Percentiles rank a stretch among this genome's conserved stretches.
phyloP scores from a whole-genome alignment of 2,113 vertebrate species.

The Cairina moschata region DNA sequence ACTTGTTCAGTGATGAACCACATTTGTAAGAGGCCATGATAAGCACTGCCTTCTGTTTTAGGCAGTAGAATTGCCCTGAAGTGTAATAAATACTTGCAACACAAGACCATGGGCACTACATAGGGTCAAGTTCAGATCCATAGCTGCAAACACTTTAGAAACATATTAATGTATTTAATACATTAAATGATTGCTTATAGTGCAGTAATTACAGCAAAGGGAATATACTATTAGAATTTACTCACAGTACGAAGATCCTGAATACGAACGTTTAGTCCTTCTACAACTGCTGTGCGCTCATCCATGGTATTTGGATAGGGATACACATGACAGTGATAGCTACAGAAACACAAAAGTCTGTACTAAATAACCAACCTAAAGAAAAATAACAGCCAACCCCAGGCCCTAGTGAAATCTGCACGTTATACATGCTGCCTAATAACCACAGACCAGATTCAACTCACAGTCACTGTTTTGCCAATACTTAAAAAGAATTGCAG shows the following conservation, averaged over 20 bases:
- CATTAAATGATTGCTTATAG: rapidly evolving
- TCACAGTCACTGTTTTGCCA: neutral
- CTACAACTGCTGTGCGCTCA: constrained; percentile 86
- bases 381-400: neutral
- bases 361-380: neutral
- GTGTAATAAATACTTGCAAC: neutral
- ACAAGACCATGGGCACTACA: rapidly evolving
- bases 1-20: neutral
- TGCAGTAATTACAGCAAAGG: neutral
- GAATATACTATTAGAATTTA: neutral
- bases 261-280: constrained; percentile 89
- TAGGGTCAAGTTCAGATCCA: neutral
- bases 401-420: neutral
- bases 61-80: neutral
- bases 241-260: constrained; percentile 92
- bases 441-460: rapidly evolving
- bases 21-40: neutral
- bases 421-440: neutral
- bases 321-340: constrained; percentile 95
- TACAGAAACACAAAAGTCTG: constrained; percentile 22
- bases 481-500: neutral
- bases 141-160: neutral
- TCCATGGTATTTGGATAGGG: constrained; percentile 90
- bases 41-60: neutral
- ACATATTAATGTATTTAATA: neutral